These are phyloP conservation scores for Loripinus fragilis DNA, from an alignment of 2,888 invertebrate genomes.

Conservation along the genomic window DNA sequence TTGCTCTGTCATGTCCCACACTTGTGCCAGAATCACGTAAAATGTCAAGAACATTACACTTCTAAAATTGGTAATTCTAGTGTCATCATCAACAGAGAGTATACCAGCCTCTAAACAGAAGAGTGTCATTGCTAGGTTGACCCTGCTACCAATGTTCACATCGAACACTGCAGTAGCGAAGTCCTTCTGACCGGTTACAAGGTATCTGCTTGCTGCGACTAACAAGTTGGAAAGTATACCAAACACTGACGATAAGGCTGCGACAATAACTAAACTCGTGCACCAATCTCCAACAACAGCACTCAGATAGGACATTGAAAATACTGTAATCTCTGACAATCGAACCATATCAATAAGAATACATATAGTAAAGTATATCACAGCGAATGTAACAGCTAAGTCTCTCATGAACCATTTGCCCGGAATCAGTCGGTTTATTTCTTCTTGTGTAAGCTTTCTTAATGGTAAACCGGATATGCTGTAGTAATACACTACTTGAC, in stretches of 20 bases:
- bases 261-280: neutral
- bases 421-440: neutral
- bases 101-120: constrained; percentile 1
- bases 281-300: neutral
- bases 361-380: neutral
- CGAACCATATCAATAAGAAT: neutral
- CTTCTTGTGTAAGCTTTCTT: constrained; percentile 2
- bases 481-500: neutral
- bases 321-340: neutral
- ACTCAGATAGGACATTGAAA: neutral
- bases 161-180: neutral
- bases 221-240: constrained; percentile 5
- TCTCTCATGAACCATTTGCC: constrained; percentile 6
- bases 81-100: neutral
- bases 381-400: neutral
- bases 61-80: neutral
- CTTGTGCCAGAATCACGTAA: constrained; percentile 7
- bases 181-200: neutral
- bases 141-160: neutral
- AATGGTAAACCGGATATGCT: neutral
- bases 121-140: neutral
- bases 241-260: neutral
- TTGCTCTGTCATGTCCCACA: constrained; percentile 9
- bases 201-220: neutral
- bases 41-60: neutral